Base-by-base conservation (phyloP, 2,113 vertebrate species). In the Peromyscus californicus region DNA sequence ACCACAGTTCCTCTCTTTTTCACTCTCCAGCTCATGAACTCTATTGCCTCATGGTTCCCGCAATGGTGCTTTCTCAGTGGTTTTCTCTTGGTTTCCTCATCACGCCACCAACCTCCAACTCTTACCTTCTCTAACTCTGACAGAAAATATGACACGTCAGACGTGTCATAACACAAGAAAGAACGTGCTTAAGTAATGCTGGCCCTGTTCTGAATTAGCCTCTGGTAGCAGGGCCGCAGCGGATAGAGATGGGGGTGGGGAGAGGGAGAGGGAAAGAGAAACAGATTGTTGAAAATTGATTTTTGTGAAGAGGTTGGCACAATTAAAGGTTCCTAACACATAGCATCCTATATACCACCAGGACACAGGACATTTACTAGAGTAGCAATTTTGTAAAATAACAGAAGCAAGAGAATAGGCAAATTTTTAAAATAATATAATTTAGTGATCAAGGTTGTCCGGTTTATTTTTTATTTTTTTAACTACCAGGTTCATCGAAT, bases 381-480 rank as follows among this genome's bases (percentile, higher is more conserved):
- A 45, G 36, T 33, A 21, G n/a, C 19, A 86, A 19, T 86, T 48
- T 86, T 45, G 57, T 9, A 83, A 61, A 22, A 39, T 13, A 61
- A 31, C 57, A 69, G 57, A 92, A 96, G 61, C 59, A 63, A 89
- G 72, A 48, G 42, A 88, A 76, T 70, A 22, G n/a, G 84, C n/a
- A 82, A 72, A 92, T 54, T 24, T 51, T 86, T 31, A n/a, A 74
- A 69, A 83, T 78, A 59, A 48, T n/a, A 61, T 29, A 36, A 48
- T 94, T 79, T 80, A 31, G 36, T 89, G 24, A 86, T 65, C 93
- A 78, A 78, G 19, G 26, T 12, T 45, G 9, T 54, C 21, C 33
- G 93, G 39, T 82, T 90, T 87, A 45, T 90, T 39, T 63, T 7
- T 96, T n/a, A n/a, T 75, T 15, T 91, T 89, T 89, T 26, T n/a